phyloP scores from a whole-genome alignment of 2,888 invertebrate genomes.

The Drosophila rubida region DNA sequence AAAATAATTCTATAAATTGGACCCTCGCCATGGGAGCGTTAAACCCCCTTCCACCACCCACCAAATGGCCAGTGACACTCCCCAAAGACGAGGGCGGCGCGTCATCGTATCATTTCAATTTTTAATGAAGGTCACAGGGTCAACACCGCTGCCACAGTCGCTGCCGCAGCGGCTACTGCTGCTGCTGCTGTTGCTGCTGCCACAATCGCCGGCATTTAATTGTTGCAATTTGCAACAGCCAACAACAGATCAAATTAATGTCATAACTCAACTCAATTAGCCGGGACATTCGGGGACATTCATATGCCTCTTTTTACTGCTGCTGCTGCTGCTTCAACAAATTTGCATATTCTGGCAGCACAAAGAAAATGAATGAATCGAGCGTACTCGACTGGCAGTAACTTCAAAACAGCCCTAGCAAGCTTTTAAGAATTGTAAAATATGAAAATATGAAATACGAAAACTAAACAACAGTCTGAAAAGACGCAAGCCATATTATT shows the following conservation, averaged over 20 bases:
- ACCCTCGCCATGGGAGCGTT: conserved; percentile 35
- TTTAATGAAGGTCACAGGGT: conserved; percentile 69
- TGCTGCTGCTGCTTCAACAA: background rate
- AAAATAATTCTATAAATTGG: conserved; percentile 56
- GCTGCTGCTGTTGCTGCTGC: conserved; percentile 24
- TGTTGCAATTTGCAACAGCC: conserved; percentile 66
- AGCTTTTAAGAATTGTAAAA: too few species aligned
- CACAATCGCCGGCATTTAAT: conserved; percentile 60
- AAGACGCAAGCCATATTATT: too few species aligned
- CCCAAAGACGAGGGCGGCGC: conserved; percentile 31
- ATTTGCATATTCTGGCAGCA: conserved; percentile 2
- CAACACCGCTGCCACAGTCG: conserved; percentile 37
- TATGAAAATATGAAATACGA: too few species aligned
- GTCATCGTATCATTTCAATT: conserved; percentile 48
- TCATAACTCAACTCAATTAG: conserved; percentile 78
- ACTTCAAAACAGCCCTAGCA: background rate
- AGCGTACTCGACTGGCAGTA: background rate
- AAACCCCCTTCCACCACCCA: conserved; percentile 1
- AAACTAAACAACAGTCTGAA: too few species aligned
- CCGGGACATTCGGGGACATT: conserved; percentile 33
- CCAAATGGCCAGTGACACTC: conserved; percentile 11
- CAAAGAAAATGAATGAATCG: background rate
- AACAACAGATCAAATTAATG: conserved; percentile 71
- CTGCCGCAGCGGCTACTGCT: conserved; percentile 23
- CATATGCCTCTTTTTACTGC: background rate